Evolutionary conservation across 2,113 vertebrate species (phyloP).

Genomic region (Phyllostomus discolor): DNA sequence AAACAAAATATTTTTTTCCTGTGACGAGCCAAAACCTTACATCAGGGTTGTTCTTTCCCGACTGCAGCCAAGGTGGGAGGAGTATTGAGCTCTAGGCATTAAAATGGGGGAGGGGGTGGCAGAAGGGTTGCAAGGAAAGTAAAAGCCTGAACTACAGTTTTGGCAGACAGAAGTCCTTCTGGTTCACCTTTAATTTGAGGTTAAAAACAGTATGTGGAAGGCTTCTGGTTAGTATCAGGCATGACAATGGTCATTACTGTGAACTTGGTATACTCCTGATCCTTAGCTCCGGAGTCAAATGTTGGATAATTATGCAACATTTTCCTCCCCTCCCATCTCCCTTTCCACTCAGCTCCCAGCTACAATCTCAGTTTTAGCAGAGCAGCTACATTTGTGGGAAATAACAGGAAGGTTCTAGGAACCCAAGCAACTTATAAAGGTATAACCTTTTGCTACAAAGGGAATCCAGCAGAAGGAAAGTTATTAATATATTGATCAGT

Average conservation of each 20-base stretch:
- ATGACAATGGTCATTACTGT: constrained; percentile 64
- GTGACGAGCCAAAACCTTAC: constrained; percentile 10
- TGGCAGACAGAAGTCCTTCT: constrained; percentile 72
- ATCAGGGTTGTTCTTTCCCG: background rate
- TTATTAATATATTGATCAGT: background rate
- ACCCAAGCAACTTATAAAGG: background rate
- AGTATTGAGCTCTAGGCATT: background rate
- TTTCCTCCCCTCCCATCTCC: background rate
- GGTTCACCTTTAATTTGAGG: constrained; percentile 66
- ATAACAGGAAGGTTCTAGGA: background rate
- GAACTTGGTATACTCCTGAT: constrained; percentile 65
- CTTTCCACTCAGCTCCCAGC: background rate
- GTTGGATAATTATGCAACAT: constrained; percentile 46
- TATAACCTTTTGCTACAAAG: background rate
- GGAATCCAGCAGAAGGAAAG: background rate
- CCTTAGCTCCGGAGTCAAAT: constrained; percentile 52
- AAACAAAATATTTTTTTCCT: constrained; percentile 55
- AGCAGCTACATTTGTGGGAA: background rate
- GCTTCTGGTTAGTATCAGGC: constrained; percentile 76
- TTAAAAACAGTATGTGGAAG: constrained; percentile 69
- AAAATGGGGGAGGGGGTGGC: background rate
- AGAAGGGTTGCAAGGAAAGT: constrained; percentile 52
- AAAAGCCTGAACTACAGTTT: constrained; percentile 66
- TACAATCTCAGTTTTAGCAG: constrained; percentile 32
- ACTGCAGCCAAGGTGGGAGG: background rate